Evolutionary conservation across 1,140 invertebrate species (phyloP), one percentile per base, ranked within the genome.

Genomic region (Anoplolepis gracilipes): DNA sequence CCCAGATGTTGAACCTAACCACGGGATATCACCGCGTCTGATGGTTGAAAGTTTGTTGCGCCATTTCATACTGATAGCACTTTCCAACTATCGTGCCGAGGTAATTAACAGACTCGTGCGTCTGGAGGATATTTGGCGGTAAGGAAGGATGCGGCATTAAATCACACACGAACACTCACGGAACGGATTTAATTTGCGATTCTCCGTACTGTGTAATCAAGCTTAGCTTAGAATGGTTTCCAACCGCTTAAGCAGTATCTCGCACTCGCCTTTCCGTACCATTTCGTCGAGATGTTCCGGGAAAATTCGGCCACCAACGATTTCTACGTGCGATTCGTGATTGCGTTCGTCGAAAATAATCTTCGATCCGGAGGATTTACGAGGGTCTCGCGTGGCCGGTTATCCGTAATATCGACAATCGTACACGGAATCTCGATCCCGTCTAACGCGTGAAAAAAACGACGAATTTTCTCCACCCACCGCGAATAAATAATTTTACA

Each of bases 171-270:
- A 39, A 33, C 46, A 49, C 39, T 61, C 69, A 39, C 22, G 25
- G 53, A 55, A 76, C 33, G 64, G 67, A 88, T 79, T 84, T 87
- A 79, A 87, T 90, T 90, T 75, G 72, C 85, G 62, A 91, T 90
- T 77, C 85, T 76, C 79, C 65, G 59, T 84, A 77, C 78, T 62
- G 82, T 90, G 87, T 49, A 87, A 91, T 90, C 85, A 85, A 77
- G 46, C 61, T 42, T 42, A 30, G 13, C 55, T n/a, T n/a, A 28
- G 59, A 70, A 87, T 85, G 62, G 25, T 69, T 88, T 87, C 67
- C 33, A 59, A n/a, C 39, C 64, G 42, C 72, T 86, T 73, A 46
- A 88, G 25, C 25, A 8, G 13, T 13, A 30, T 59, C 84, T 53
- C 76, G 25, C 49, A 16, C 79, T 36, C 25, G 30, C 64, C 67